Base-by-base conservation (phyloP, 2,888 invertebrate species). In the Charanyca ferruginea region DNA sequence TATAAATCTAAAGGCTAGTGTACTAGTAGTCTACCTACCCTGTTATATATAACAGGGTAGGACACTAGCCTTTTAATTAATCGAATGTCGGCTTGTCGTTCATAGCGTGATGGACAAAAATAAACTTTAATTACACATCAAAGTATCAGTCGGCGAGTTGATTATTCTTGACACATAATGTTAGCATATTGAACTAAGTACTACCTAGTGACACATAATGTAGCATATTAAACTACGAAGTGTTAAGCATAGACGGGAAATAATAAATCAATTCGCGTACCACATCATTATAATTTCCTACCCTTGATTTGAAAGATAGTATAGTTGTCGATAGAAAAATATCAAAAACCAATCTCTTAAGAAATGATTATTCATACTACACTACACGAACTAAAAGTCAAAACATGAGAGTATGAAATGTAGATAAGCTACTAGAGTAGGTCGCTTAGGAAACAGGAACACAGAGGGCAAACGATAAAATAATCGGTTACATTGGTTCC, bases 361-460 rank as follows among this genome's bases (percentile, higher is more conserved):
- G 48, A 53, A 41, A 64, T 35, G 25, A 45, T 60, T 45, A 63
- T 32, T 57, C 22, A 54, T 47, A 32, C 13, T 47, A 32, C 13
- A 69, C n/a, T 49, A 61, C 41, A 57, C 18, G 8, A 49, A 63
- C 3, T 35, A 42, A 18, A 28, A 25, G 1, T 32, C 58, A 18
- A 45, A 58, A 57, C 60, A 38, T 25, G 7, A 16, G 4, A 32
- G 23, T 58, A 25, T 41, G 42, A 58, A 68, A 66, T 66, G 66
- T 65, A 79, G 68, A 81, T 75, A 79, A 73, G 62, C 64, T 48
- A 60, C 44, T 28, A 67, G 47, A 67, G 65, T 79, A 60, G 57
- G 76, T 73, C 74, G 69, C 65, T 71, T 76, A 63, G 57, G 67
- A 73, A 82, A 79, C 80, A 77, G 73, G 77, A 81, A 79, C 75